Percentiles rank a stretch among this genome's conserved stretches.
These are phyloP conservation scores for Ceratoteleas bidentatus DNA, from an alignment of 1,140 invertebrate genomes.

Conservation along the genomic window DNA sequence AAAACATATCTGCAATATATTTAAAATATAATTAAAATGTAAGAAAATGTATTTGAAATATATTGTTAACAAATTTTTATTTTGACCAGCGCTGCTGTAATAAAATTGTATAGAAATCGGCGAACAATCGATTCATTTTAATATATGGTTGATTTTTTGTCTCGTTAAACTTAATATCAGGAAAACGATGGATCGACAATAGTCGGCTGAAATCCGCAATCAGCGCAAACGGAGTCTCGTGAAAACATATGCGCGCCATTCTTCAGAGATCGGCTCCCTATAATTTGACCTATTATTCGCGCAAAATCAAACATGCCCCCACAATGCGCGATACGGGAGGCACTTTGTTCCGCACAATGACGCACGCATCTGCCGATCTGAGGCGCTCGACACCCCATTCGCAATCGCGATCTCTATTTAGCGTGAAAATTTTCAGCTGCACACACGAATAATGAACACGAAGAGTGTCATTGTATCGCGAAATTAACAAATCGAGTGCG, in stretches of 20 bases:
- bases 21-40: too few species aligned
- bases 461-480: slow-evolving; percentile 55
- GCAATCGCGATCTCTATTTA: slow-evolving; percentile 56
- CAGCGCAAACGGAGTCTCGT: slow-evolving; percentile 17
- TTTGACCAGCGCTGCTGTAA: too few species aligned
- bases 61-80: too few species aligned
- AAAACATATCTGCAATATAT: too few species aligned
- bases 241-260: slow-evolving; percentile 52
- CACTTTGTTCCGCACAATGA: slow-evolving; percentile 61
- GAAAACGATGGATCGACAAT: too few species aligned
- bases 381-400: slow-evolving; percentile 38
- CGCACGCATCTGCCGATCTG: slow-evolving; percentile 62
- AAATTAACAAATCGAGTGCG: slow-evolving; percentile 38
- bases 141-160: too few species aligned
- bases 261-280: slow-evolving; percentile 37
- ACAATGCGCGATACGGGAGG: slow-evolving; percentile 43
- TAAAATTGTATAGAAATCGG: too few species aligned
- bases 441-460: slow-evolving; percentile 47
- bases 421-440: slow-evolving; percentile 67
- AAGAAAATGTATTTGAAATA: too few species aligned
- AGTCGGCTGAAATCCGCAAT: slow-evolving; percentile 19
- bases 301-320: slow-evolving; percentile 55
- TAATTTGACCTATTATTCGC: slow-evolving; percentile 60
- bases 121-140: too few species aligned
- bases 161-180: too few species aligned